Conservation (phyloP, 1,140 invertebrate genomes). For the Saxidomus purpurata region DNA sequence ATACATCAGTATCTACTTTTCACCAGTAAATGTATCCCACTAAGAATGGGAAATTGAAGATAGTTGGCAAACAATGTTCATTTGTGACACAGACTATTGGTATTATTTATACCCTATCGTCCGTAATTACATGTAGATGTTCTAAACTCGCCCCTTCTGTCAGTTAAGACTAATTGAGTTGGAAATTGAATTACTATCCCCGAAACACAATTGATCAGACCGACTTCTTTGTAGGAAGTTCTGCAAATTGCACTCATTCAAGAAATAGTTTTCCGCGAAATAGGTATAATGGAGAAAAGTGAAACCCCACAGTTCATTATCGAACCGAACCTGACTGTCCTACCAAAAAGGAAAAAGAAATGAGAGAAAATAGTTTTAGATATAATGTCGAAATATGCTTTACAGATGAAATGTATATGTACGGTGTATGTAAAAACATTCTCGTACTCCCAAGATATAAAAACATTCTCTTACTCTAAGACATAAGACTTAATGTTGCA, state of each 20-base stretch:
- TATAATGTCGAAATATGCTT: too few species aligned
- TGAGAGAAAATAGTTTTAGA: too few species aligned
- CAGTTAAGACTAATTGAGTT: slow-evolving; percentile 38
- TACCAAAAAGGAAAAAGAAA: too few species aligned
- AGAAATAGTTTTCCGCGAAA: background rate
- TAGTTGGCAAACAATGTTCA: background rate
- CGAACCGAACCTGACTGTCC: too few species aligned
- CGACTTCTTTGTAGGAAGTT: background rate
- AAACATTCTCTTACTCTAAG: too few species aligned
- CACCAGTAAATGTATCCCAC: too few species aligned
- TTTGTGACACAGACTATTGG: background rate
- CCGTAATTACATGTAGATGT: slow-evolving; percentile 44
- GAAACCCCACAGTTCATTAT: background rate
- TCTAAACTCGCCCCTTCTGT: slow-evolving; percentile 31
- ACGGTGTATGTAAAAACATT: too few species aligned
- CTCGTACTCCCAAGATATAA: too few species aligned
- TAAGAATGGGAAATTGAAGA: background rate
- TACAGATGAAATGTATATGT: too few species aligned
- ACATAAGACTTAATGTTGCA: too few species aligned
- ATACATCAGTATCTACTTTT: too few species aligned
- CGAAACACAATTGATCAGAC: slow-evolving; percentile 6
- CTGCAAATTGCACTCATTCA: slow-evolving; percentile 18
- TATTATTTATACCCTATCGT: slow-evolving; percentile 6
- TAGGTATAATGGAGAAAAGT: background rate
- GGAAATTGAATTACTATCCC: slow-evolving; percentile 42